Evolutionary conservation across 2,113 vertebrate genomes (phyloP).

Genomic region (Rhabdomys dilectus): DNA sequence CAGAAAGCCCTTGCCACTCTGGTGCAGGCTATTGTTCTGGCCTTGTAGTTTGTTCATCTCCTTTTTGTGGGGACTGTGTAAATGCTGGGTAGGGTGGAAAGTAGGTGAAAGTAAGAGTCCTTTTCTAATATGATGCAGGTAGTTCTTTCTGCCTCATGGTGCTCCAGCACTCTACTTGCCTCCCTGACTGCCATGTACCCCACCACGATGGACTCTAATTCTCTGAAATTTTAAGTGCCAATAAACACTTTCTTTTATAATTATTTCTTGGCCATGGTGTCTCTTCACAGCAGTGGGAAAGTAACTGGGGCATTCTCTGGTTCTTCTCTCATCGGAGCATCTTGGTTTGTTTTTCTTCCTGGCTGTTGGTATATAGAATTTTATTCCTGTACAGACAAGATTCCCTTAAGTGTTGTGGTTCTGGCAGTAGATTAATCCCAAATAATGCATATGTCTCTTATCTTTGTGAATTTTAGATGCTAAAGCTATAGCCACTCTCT

Average conservation of each 20-base stretch:
- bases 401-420: not conserved
- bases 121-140: not conserved
- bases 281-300: not conserved
- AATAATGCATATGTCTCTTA: not conserved
- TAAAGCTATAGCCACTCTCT: no score
- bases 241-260: not conserved
- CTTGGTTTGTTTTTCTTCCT: not conserved
- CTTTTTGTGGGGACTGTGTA: no score
- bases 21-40: rapidly evolving
- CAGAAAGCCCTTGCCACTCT: not conserved
- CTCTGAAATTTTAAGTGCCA: not conserved
- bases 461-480: no score
- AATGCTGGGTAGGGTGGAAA: rapidly evolving
- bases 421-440: not conserved
- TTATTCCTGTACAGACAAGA: not conserved
- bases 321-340: not conserved
- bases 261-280: not conserved
- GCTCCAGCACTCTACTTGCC: not conserved
- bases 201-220: not conserved
- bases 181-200: not conserved
- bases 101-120: rapidly evolving
- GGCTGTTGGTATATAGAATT: not conserved
- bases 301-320: not conserved
- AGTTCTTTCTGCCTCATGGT: not conserved
- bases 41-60: not conserved